Evolutionary conservation across 2,888 invertebrate genomes (phyloP).

Genomic region (Nasonovia ribisnigri): DNA sequence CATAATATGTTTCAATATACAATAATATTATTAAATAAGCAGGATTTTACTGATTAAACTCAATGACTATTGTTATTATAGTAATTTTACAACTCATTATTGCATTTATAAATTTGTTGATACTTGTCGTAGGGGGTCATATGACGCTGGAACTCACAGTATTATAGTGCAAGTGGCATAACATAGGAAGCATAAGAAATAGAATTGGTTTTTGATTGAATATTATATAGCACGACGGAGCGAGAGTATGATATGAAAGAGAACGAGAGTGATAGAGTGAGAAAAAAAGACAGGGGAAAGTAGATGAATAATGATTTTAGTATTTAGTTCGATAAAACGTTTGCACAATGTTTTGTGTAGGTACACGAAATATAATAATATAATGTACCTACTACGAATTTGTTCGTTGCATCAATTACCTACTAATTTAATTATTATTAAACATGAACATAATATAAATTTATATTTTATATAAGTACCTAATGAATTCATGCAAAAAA

Average conservation of each 20-base stretch:
- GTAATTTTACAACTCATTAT: not conserved
- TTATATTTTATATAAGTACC: not conserved
- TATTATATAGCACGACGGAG: not conserved
- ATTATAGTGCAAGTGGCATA: not conserved
- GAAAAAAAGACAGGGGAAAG: conserved; percentile 17
- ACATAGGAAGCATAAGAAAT: not conserved
- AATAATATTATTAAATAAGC: not conserved
- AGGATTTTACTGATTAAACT: not conserved
- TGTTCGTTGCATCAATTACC: not conserved
- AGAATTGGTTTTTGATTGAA: not conserved
- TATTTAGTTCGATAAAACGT: not conserved
- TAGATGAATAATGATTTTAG: conserved; percentile 20
- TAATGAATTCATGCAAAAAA: not conserved
- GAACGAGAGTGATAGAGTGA: not conserved
- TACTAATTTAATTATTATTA: not conserved
- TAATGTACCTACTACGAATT: not conserved
- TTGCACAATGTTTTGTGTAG: not conserved
- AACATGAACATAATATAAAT: not conserved
- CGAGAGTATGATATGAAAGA: not conserved
- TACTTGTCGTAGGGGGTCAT: not conserved
- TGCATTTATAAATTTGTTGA: not conserved
- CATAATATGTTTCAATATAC: not conserved
- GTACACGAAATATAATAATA: not conserved
- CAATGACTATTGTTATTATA: not conserved
- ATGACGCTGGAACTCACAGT: not conserved